These are phyloP conservation scores for Rugalucina vietnamica DNA, from an alignment of 2,888 invertebrate species.

Conservation along the genomic window DNA sequence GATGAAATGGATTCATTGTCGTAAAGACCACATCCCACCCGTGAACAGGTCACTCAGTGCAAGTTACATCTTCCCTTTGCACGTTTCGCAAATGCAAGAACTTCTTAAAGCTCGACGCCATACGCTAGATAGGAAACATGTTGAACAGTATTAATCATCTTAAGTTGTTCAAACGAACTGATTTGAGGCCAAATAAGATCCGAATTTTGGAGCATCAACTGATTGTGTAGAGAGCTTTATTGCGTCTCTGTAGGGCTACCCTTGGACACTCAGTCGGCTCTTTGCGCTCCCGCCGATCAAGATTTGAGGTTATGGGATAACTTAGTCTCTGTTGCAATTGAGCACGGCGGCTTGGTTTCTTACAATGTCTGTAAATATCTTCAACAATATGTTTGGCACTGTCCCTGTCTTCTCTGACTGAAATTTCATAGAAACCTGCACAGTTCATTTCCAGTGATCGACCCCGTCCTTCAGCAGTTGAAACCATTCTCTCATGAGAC, in stretches of 20 bases:
- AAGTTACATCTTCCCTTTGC: no score
- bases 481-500: conserved; percentile 90
- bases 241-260: conserved; percentile 48
- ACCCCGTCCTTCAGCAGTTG: conserved; percentile 67
- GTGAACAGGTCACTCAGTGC: no score
- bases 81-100: no score
- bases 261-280: conserved; percentile 13
- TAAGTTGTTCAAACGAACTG: no score
- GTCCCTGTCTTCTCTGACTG: conserved; percentile 92
- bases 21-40: no score
- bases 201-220: conserved; percentile 46
- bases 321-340: conserved; percentile 54
- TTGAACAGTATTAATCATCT: no score
- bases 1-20: no score
- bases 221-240: conserved; percentile 62
- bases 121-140: no score
- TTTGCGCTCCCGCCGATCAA: background rate
- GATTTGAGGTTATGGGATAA: conserved; percentile 51
- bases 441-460: conserved; percentile 71
- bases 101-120: no score
- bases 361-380: conserved; percentile 68
- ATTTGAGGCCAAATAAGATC: no score
- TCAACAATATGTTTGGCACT: conserved; percentile 89
- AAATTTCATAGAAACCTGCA: conserved; percentile 91
- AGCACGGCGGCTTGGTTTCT: conserved; percentile 53